These are phyloP conservation scores for Phragmatobia fuliginosa DNA, from an alignment of 2,888 invertebrate species.

Conservation along the genomic window DNA sequence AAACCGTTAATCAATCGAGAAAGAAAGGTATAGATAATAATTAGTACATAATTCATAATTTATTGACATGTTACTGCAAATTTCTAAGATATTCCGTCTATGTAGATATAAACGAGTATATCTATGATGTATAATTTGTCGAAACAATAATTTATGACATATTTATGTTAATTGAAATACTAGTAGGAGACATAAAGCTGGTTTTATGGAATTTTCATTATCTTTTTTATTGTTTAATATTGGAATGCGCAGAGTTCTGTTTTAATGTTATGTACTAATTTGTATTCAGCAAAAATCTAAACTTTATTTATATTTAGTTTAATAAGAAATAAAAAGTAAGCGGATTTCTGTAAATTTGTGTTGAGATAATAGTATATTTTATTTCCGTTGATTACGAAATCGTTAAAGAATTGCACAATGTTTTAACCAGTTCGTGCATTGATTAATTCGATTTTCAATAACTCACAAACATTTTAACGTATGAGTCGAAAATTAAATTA, in stretches of 20 bases:
- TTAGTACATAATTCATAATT: constrained; percentile 63
- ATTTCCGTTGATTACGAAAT: constrained; percentile 25
- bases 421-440: constrained; percentile 33
- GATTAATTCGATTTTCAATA: constrained; percentile 15
- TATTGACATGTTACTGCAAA: constrained; percentile 67
- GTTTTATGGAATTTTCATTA: constrained; percentile 81
- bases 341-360: neutral
- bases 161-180: constrained; percentile 77
- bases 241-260: constrained; percentile 59
- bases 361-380: constrained; percentile 26
- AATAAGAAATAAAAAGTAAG: neutral
- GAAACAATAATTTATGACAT: constrained; percentile 77
- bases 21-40: constrained; percentile 62
- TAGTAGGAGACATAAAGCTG: constrained; percentile 72
- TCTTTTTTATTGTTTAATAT: constrained; percentile 77
- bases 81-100: constrained; percentile 63
- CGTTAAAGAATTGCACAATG: constrained; percentile 40
- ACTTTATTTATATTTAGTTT: constrained; percentile 10
- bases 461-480: constrained; percentile 34
- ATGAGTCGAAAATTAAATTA: constrained; percentile 46
- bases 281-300: constrained; percentile 20
- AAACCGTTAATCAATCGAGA: constrained; percentile 43
- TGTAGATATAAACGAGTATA: constrained; percentile 66
- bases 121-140: constrained; percentile 71
- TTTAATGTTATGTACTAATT: constrained; percentile 24